Base-by-base conservation (phyloP, 1,140 invertebrate genomes). In the Sitophilus oryzae region DNA sequence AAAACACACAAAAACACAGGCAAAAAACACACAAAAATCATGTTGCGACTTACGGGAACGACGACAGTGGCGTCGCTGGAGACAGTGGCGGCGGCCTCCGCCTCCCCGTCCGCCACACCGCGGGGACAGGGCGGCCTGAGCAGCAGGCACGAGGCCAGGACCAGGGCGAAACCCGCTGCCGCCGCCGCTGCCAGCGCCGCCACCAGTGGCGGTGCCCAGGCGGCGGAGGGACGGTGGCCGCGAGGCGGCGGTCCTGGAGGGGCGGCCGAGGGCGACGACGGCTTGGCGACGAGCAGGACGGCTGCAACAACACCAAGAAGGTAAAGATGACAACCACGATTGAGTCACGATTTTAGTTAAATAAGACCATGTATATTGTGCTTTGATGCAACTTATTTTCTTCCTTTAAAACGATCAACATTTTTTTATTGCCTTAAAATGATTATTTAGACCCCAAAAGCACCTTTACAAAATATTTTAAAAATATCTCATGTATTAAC, bases 111-210 rank as follows among this genome's bases (percentile, higher is more conserved):
- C 5, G 4, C 5, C 38, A 6, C 5, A 20, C 14, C 38, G 38
- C 19, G n/a, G 5, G 5, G 14, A 21, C 47, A 56, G 30, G 37
- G 21, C 15, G 38, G 37, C 18, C 47, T 38, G 23, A 56, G 30
- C 38, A 56, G 54, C 46, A 56, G 45, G 41, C 54, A 56, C 38
- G 54, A 49, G 46, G 54, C 54, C 38, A 56, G 46, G 19, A 38
- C 54, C 16, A 56, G 54, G 2, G 46, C 44, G 37, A 40, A 36
- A 14, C 53, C 53, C 30, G 53, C 53, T 10, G 53, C 53, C 37
- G 46, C 53, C 36, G 46, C 45, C 40, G 46, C 53, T 47, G 45
- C 45, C 44, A 55, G 36, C 15, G 46, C 53, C 36, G 53, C 53
- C 36, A 55, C 38, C 44, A 46, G 44, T 9, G 44, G 44, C 35